These are phyloP conservation scores for Quadriops clusia DNA, from an alignment of 2,888 invertebrate genomes.

Conservation along the genomic window DNA sequence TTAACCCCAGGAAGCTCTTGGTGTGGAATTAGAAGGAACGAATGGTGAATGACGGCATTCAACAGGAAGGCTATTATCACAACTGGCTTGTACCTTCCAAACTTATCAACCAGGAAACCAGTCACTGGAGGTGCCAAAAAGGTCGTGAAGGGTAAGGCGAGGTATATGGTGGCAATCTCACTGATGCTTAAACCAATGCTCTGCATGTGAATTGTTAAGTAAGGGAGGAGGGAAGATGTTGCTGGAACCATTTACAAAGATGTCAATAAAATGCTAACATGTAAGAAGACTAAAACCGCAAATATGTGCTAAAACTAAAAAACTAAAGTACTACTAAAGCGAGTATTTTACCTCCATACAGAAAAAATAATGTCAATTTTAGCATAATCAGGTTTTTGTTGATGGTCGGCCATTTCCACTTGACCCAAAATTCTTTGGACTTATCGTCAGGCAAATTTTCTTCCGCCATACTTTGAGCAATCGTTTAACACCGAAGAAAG, in stretches of 20 bases:
- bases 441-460: no score
- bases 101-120: conserved; percentile 75
- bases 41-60: conserved; percentile 69
- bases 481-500: no score
- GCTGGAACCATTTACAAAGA: conserved; percentile 38
- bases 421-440: no score
- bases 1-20: conserved; percentile 65
- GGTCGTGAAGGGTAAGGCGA: conserved; percentile 75
- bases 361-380: conserved; percentile 70
- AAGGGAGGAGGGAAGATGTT: conserved; percentile 73
- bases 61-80: conserved; percentile 65
- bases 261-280: conserved; percentile 3
- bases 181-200: conserved; percentile 76
- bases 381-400: conserved; percentile 70
- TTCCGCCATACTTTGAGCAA: no score
- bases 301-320: conserved; percentile 1
- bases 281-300: neutral
- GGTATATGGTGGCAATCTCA: conserved; percentile 78
- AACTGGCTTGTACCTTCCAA: conserved; percentile 74
- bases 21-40: conserved; percentile 65
- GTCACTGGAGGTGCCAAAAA: conserved; percentile 77
- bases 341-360: conserved; percentile 75
- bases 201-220: conserved; percentile 84
- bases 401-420: no score
- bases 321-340: conserved; percentile 1